These are phyloP conservation scores for Lagorchestes hirsutus DNA, from an alignment of 2,797 vertebrate genomes.

Conservation along the genomic window DNA sequence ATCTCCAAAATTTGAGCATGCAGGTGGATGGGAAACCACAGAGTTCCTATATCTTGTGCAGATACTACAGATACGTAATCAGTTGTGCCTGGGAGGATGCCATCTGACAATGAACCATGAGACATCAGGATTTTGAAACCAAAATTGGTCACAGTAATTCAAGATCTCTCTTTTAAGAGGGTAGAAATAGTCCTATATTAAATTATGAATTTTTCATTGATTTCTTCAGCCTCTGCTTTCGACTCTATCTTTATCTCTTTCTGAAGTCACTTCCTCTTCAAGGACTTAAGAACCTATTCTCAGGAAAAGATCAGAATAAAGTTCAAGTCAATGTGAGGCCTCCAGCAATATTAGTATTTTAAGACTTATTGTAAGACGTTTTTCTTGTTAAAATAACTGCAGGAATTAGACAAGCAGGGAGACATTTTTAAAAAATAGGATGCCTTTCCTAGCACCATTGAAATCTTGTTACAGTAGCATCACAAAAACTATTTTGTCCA, in stretches of 20 bases:
- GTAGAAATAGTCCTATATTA: not conserved
- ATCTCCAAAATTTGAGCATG: not conserved
- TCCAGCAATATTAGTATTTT: not conserved
- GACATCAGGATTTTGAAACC: not conserved
- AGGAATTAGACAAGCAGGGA: not conserved
- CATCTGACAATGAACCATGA: not conserved
- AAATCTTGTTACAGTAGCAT: not conserved
- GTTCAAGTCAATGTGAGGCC: not conserved
- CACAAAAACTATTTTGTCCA: not conserved
- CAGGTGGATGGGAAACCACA: not conserved
- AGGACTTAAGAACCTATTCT: not conserved
- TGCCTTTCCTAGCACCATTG: not conserved
- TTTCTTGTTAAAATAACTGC: not conserved
- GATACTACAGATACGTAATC: not conserved
- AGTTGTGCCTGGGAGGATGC: not conserved
- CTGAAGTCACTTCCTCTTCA: not conserved
- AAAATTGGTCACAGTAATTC: not conserved
- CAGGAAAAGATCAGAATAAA: not conserved
- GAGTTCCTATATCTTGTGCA: not conserved
- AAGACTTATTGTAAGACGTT: not conserved
- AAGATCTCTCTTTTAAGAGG: not conserved
- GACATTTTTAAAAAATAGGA: not conserved
- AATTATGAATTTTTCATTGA: not conserved
- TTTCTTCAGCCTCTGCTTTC: not conserved
- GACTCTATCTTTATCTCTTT: not conserved